These are phyloP conservation scores for Ophiodon elongatus DNA, from an alignment of 2,113 vertebrate genomes.

Conservation along the genomic window DNA sequence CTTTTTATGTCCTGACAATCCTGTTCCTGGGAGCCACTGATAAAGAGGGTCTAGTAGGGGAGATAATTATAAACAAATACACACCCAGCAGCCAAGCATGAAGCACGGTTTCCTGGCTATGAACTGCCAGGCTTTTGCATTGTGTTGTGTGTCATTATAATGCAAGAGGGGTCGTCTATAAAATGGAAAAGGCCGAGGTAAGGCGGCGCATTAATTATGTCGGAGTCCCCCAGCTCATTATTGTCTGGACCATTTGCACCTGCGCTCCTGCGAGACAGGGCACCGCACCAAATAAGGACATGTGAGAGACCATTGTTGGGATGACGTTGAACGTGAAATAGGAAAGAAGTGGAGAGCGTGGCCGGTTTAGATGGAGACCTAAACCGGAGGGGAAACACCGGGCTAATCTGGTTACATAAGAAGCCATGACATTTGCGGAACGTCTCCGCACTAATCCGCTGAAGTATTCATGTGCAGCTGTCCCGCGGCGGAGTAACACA, in stretches of 20 bases:
- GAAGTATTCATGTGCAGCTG: slow-evolving; percentile 52
- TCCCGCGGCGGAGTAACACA: slow-evolving; percentile 47
- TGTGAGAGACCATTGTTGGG: slow-evolving; percentile 29
- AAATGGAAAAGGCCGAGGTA: not conserved
- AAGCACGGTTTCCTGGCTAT: not conserved
- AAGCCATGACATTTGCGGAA: slow-evolving; percentile 62
- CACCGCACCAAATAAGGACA: slow-evolving; percentile 73
- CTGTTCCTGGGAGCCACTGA: slow-evolving; percentile 55
- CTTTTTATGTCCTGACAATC: slow-evolving; percentile 29
- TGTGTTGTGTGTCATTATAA: slow-evolving; percentile 27
- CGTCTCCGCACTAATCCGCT: slow-evolving; percentile 70
- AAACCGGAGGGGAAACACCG: slow-evolving; percentile 43
- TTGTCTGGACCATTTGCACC: slow-evolving; percentile 56
- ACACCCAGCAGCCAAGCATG: slow-evolving; percentile 5
- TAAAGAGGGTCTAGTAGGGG: slow-evolving; percentile 53
- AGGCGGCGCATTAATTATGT: slow-evolving; percentile 49
- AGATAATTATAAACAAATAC: slow-evolving; percentile 58
- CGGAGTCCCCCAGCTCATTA: slow-evolving; percentile 59
- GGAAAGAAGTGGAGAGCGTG: slow-evolving; percentile 9
- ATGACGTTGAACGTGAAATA: slow-evolving; percentile 58
- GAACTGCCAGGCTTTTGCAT: slow-evolving; percentile 1
- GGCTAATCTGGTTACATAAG: slow-evolving; percentile 80
- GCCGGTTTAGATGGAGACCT: slow-evolving; percentile 22
- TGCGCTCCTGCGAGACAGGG: slow-evolving; percentile 58
- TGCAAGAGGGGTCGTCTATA: not conserved